Evolutionary conservation across 2,113 vertebrate genomes (phyloP).

Genomic region (Anarhynchus alexandrinus): DNA sequence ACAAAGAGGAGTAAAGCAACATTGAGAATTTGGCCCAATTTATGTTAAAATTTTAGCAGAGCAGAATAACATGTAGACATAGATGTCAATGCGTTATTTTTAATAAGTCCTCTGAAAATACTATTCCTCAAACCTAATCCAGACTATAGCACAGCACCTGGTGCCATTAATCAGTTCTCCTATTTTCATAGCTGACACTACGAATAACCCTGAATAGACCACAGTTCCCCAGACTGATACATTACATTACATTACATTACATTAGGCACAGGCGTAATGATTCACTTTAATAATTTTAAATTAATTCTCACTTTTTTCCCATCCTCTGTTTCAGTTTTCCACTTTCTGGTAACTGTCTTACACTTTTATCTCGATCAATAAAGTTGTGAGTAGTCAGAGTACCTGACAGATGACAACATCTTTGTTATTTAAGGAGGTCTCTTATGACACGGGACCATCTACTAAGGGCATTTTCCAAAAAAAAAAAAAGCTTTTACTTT

Average conservation of each 20-base stretch:
- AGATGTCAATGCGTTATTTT: not conserved
- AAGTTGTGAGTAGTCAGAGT: slow-evolving; percentile 17
- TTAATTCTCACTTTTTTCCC: not conserved
- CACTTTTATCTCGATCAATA: slow-evolving; percentile 13
- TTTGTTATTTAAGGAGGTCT: slow-evolving; percentile 54
- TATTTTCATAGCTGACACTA: not conserved
- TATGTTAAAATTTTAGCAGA: not conserved
- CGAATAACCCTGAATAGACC: not conserved
- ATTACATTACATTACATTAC: not conserved
- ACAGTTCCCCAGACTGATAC: not conserved
- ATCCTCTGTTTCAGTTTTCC: not conserved
- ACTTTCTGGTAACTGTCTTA: slow-evolving; percentile 1
- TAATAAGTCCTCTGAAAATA: not conserved
- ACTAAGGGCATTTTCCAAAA: not conserved
- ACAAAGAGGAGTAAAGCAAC: not conserved
- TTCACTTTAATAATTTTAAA: slow-evolving; percentile 22
- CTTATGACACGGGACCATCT: not conserved
- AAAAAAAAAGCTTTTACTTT: not conserved
- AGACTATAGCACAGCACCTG: not conserved
- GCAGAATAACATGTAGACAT: not conserved
- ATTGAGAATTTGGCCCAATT: not conserved
- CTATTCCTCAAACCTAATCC: not conserved
- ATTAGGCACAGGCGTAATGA: not conserved
- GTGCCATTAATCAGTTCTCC: not conserved
- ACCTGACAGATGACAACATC: slow-evolving; percentile 41